A percentile compares a stretch with the other conserved stretches of the same genome.
Conservation (phyloP, 2,113 vertebrate genomes). For the Tor tambroides region DNA sequence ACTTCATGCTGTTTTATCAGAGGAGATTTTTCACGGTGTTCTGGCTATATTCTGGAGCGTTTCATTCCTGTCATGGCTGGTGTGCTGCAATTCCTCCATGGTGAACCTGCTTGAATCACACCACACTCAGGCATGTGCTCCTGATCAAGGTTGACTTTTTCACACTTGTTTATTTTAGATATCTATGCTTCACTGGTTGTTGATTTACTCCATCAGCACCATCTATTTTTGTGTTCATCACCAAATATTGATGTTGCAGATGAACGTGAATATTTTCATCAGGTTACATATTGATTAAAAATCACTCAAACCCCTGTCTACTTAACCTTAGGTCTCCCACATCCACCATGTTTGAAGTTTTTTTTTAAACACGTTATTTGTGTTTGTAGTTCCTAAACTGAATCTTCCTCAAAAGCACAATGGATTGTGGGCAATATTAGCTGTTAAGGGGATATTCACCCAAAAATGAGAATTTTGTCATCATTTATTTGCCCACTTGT, state of each 20-base stretch:
- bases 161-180: conserved; percentile 32
- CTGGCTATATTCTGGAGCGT: neutral
- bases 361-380: too few relatives aligned
- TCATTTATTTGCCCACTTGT: too few relatives aligned
- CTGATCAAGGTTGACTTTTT: conserved; percentile 33
- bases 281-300: neutral
- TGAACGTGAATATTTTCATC: neutral
- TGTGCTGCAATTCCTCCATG: neutral
- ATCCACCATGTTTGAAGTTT: too few relatives aligned
- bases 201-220: neutral
- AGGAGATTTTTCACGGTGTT: neutral
- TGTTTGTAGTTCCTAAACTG: too few relatives aligned
- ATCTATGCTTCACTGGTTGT: conserved; percentile 9
- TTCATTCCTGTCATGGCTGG: neutral
- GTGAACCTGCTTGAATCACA: conserved; percentile 12
- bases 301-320: neutral
- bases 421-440: too few relatives aligned
- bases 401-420: too few relatives aligned
- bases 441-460: too few relatives aligned
- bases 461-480: too few relatives aligned
- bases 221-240: conserved; percentile 25
- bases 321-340: too few relatives aligned
- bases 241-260: neutral
- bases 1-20: conserved; percentile 12
- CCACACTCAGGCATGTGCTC: neutral